Base-by-base conservation (phyloP, 2,888 invertebrate genomes). In the Rosalia funebris region DNA sequence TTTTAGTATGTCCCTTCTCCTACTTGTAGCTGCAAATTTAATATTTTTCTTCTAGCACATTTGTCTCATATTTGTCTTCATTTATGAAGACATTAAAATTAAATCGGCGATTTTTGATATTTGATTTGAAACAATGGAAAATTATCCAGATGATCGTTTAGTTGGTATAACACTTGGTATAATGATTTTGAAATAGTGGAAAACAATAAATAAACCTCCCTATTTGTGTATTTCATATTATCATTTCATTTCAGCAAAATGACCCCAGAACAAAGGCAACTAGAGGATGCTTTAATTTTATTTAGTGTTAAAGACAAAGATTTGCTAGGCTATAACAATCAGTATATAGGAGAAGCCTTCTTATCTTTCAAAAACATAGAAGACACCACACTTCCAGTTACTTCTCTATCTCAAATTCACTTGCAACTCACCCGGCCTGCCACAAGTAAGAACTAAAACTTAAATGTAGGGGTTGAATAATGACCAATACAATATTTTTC, bases 221-320 rank as follows among this genome's bases (percentile, higher is more conserved):
- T n/a, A n/a, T n/a, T n/a, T n/a, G n/a, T n/a, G n/a, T n/a, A n/a
- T n/a, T n/a, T n/a, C n/a, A n/a, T n/a, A n/a, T n/a, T n/a, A n/a
- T n/a, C n/a, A n/a, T n/a, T n/a, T n/a, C n/a, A n/a, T 83, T 80
- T 44, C 75, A 93, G 93, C 74, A 84, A 86, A 44, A 81, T 96
- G 36, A 87, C 86, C 1, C 79, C 86, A n/a, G 92, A 91, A 55
- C 93, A 94, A 79, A 88, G 89, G 53, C 83, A 83, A 32, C 74
- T 85, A 4, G 76, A 87, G 32, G 88, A 92, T 69, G 95, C 89
- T 0, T 82, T 96, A 66, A 81, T 98, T 57, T 87, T 93, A 67
- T 93, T 99, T 76, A 92, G 95, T 67, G 87, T 98, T 10, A 98
- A 98, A 84, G 98, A 98, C 82, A 95, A 96, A 81, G 98, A 98